These are phyloP conservation scores for Diadophis punctatus DNA, from an alignment of 2,113 vertebrate species.

Conservation along the genomic window DNA sequence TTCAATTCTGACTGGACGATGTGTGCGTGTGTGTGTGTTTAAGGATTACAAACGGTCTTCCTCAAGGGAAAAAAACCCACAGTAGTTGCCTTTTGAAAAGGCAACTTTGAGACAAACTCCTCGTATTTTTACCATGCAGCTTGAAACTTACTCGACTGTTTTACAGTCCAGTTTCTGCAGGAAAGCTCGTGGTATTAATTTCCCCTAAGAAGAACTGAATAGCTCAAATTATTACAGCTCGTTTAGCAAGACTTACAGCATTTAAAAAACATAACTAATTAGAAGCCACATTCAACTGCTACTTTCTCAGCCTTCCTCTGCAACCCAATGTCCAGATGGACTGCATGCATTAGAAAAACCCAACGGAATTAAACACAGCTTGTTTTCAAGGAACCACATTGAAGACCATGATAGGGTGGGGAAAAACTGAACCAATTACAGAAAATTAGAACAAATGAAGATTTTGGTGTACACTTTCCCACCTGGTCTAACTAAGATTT, in stretches of 20 bases:
- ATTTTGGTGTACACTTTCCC: background rate
- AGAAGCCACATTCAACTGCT: slow-evolving; percentile 10
- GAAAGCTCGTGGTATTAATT: slow-evolving; percentile 39
- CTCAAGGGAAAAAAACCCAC: background rate
- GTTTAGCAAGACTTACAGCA: slow-evolving; percentile 38
- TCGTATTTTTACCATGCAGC: slow-evolving; percentile 7
- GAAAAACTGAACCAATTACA: too few species aligned
- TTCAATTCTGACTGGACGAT: background rate
- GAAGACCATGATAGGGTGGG: background rate
- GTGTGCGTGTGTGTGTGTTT: background rate
- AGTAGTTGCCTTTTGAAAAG: background rate
- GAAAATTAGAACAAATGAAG: background rate
- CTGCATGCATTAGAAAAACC: background rate
- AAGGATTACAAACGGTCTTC: background rate
- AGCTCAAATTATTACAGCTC: slow-evolving; percentile 51
- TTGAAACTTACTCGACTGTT: background rate
- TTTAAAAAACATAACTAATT: slow-evolving; percentile 16
- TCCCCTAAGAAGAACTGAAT: slow-evolving; percentile 44
- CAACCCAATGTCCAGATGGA: background rate
- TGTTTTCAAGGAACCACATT: background rate
- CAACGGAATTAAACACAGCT: background rate
- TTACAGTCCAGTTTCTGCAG: slow-evolving; percentile 38
- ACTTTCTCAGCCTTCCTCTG: slow-evolving; percentile 26
- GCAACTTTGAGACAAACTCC: background rate
- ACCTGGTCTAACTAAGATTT: background rate